A percentile compares a stretch with the other conserved stretches of the same genome.
These are phyloP conservation scores for Nomia melanderi DNA, from an alignment of 1,140 invertebrate genomes.

Conservation along the genomic window DNA sequence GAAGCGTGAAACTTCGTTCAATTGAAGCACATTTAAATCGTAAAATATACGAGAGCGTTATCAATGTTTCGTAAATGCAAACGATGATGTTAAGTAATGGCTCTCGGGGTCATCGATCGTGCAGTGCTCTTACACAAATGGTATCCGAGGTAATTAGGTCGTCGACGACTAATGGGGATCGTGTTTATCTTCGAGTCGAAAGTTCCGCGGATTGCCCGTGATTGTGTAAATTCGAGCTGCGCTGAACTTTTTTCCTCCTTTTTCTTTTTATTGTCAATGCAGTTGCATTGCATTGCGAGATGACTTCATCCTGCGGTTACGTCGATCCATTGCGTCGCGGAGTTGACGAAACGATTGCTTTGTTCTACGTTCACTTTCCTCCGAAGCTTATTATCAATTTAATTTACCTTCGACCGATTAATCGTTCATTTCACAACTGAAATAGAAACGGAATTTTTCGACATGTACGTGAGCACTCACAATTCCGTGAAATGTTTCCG, in stretches of 20 bases:
- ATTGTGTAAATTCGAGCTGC: conserved; percentile 6
- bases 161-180: conserved; percentile 7
- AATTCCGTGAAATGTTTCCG: too few relatives aligned
- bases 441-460: too few relatives aligned
- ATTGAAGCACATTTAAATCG: not conserved
- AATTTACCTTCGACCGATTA: not conserved
- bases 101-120: conserved; percentile 19
- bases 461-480: too few relatives aligned
- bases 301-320: not conserved
- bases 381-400: not conserved
- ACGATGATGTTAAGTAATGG: not conserved
- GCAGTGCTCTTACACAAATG: not conserved
- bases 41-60: not conserved
- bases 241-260: not conserved
- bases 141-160: conserved; percentile 12
- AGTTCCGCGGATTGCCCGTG: not conserved
- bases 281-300: conserved; percentile 14
- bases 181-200: conserved; percentile 15
- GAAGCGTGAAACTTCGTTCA: not conserved
- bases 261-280: not conserved
- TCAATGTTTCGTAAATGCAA: not conserved
- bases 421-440: not conserved
- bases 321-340: not conserved
- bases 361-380: not conserved
- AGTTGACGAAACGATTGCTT: not conserved